Evolutionary conservation across 2,888 invertebrate genomes (phyloP), one percentile per base, ranked within the genome.

Genomic region (Parapristionchus giblindavisi): DNA sequence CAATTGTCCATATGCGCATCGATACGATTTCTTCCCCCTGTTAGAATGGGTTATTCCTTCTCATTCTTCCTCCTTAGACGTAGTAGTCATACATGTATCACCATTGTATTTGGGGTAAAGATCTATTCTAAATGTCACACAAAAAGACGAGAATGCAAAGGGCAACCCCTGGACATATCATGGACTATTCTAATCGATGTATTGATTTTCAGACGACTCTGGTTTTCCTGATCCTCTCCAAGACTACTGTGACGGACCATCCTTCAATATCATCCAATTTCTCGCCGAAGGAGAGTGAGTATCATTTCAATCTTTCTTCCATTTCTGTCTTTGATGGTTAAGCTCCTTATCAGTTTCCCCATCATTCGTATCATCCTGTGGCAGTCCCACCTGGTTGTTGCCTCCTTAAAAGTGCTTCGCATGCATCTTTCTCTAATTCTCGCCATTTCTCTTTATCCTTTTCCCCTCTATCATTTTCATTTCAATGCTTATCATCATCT

Each of bases 261-360:
- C 79, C 74, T 88, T 88, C 82, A 85, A 88, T 78, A 87, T 88
- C 76, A 78, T 88, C 29, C 81, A 86, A 51, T 88, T 87, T 66
- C 80, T 88, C 36, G 72, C 80, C 71, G 84, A 81, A 58, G 79
- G 77, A 78, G 85, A 84, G 85, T 85, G 70, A 84, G 85, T 79
- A 63, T 63, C n/a, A 21, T 73, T 3, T 43, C 11, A 5, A 5
- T 38, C 60, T 60, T 5, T 60, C 60, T 6, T 6, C 24, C 24
- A n/a, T 5, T 54, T 6, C 24, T 61, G 54, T 56, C 27, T 11
- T 32, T 3, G 27, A 32, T 11, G 56, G 29, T 17, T 61, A 34
- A 34, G 8, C n/a, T 17, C 38, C 51, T 61, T 48, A 24, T 34
- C 56, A n/a, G n/a, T n/a, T 71, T 24, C n/a, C 21, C 27, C 27